phyloP scores from a whole-genome alignment of 2,113 vertebrate species.

The Cyanoliseus patagonus region DNA sequence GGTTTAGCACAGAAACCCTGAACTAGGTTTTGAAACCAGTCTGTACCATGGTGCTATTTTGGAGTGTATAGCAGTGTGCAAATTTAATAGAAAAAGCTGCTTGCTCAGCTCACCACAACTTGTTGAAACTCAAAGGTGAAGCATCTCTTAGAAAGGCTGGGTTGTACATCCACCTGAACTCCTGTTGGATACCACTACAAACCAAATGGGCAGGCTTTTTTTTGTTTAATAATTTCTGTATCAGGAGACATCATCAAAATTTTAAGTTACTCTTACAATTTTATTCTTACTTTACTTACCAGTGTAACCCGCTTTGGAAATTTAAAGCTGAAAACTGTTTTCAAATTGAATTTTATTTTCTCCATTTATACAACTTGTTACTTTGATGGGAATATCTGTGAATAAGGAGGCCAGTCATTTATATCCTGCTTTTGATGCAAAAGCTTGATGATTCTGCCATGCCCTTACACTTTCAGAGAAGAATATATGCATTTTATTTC shows the following conservation, averaged over 20 bases:
- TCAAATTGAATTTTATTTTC: slow-evolving; percentile 39
- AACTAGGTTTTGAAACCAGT: not conserved
- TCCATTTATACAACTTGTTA: slow-evolving; percentile 17
- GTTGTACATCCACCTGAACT: not conserved
- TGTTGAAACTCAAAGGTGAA: not conserved
- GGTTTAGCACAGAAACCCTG: not conserved
- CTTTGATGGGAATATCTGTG: slow-evolving; percentile 18
- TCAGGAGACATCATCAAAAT: not conserved
- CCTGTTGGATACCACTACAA: not conserved
- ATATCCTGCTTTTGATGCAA: not conserved
- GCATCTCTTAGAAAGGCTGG: not conserved
- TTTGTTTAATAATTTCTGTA: not conserved
- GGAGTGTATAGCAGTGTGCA: not conserved
- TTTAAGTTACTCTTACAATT: not conserved
- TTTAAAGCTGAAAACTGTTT: slow-evolving; percentile 30
- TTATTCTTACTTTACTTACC: not conserved
- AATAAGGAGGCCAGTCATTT: slow-evolving; percentile 27
- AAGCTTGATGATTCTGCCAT: not conserved
- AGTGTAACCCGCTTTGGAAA: not conserved
- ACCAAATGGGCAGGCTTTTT: not conserved
- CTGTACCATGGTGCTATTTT: not conserved
- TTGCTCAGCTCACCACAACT: not conserved
- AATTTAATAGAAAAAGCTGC: slow-evolving; percentile 30
- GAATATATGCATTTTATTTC: not conserved
- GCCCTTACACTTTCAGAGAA: not conserved